phyloP scores from a whole-genome alignment of 2,888 invertebrate genomes.

The Mamestra brassicae region DNA sequence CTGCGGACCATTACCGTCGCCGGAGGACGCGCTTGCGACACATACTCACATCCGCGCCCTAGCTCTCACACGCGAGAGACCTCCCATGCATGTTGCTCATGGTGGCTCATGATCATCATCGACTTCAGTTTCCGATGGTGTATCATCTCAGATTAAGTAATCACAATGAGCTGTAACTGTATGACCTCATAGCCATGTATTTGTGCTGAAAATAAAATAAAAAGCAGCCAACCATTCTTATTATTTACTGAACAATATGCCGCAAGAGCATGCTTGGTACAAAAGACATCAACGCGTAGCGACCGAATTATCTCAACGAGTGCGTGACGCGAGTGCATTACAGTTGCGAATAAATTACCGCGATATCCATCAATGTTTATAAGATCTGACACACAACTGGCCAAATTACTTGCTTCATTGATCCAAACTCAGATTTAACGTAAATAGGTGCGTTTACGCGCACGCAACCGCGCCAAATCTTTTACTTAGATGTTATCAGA shows the following conservation, averaged over 20 bases:
- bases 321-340: conserved; percentile 27
- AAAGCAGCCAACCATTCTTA: neutral
- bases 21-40: conserved; percentile 25
- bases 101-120: too few relatives aligned
- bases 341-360: conserved; percentile 3
- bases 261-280: conserved; percentile 14
- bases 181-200: neutral
- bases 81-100: neutral
- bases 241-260: neutral
- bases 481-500: neutral
- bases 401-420: conserved; percentile 33
- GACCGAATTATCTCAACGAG: neutral
- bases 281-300: conserved; percentile 61
- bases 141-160: neutral
- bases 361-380: conserved; percentile 10
- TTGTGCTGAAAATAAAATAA: neutral
- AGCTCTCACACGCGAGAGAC: neutral
- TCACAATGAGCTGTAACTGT: neutral
- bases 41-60: neutral
- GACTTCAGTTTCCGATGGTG: neutral
- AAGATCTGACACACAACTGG: conserved; percentile 23
- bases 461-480: conserved; percentile 19
- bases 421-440: conserved; percentile 9
- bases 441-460: conserved; percentile 15
- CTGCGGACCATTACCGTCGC: conserved; percentile 2